Evolutionary conservation across 2,888 invertebrate genomes (phyloP).

Genomic region (Rugalucina vietnamica): DNA sequence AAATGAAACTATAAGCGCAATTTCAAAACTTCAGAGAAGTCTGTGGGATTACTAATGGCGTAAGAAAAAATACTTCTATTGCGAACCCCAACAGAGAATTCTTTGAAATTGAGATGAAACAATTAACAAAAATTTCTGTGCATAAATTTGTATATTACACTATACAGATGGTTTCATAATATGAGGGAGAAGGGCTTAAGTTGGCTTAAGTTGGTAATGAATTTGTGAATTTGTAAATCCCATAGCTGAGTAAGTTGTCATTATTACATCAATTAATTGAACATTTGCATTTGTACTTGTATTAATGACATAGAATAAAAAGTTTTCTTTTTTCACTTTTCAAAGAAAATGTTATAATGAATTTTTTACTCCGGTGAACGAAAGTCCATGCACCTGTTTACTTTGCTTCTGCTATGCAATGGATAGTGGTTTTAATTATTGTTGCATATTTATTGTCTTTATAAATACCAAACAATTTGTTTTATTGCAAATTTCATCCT

Average conservation of each 20-base stretch:
- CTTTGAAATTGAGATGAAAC: slow-evolving; percentile 2
- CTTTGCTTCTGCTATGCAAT: not conserved
- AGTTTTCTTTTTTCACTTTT: not conserved
- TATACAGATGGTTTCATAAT: slow-evolving; percentile 3
- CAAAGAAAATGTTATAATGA: not conserved
- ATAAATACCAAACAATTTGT: too few relatives aligned
- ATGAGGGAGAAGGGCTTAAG: not conserved
- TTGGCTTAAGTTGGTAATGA: slow-evolving; percentile 3
- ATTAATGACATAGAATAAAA: slow-evolving; percentile 8
- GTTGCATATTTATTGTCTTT: too few relatives aligned
- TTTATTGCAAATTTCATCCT: too few relatives aligned
- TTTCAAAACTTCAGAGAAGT: slow-evolving; percentile 2
- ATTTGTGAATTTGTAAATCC: not conserved
- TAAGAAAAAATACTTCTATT: slow-evolving; percentile 10
- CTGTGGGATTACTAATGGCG: not conserved
- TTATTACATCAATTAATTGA: slow-evolving; percentile 10
- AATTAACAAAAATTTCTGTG: not conserved
- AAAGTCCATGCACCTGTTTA: slow-evolving; percentile 2
- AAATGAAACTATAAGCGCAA: slow-evolving; percentile 13
- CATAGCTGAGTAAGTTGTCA: not conserved
- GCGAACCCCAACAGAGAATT: not conserved
- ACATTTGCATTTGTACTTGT: slow-evolving; percentile 12
- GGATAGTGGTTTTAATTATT: not conserved
- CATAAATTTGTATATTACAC: slow-evolving; percentile 1
- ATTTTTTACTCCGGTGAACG: not conserved